Conservation (phyloP, 2,888 invertebrate species). For the Heliconius cydno region DNA sequence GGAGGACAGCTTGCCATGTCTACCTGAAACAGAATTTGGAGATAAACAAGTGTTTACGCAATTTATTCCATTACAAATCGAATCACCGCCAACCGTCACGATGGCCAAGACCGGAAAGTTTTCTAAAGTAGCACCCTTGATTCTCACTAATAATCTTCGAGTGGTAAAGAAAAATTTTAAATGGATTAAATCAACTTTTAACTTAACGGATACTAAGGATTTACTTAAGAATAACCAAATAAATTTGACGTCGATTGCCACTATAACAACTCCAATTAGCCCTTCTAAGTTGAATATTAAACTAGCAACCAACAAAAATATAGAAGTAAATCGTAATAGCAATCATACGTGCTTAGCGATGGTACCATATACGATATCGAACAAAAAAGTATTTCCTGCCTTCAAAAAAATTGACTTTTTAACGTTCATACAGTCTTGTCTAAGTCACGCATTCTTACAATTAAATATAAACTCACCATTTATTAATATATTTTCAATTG, state of each 20-base stretch:
- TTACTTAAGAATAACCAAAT: conserved; percentile 14
- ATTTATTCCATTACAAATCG: conserved; percentile 21
- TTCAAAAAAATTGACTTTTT: conserved; percentile 27
- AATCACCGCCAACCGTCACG: neutral
- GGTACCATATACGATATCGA: conserved; percentile 1
- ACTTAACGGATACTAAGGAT: conserved; percentile 1
- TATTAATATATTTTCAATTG: conserved; percentile 5
- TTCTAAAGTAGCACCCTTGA: neutral
- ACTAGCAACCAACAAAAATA: neutral
- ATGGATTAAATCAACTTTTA: neutral
- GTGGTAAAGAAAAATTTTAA: conserved; percentile 1
- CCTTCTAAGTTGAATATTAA: neutral
- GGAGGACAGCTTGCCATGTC: conserved; percentile 44
- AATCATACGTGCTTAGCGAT: neutral
- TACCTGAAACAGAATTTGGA: conserved; percentile 31
- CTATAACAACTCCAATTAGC: neutral
- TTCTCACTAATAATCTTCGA: neutral
- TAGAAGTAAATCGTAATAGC: neutral
- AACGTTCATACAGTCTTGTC: conserved; percentile 9
- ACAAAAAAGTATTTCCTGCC: conserved; percentile 11
- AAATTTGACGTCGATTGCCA: neutral
- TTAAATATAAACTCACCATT: conserved; percentile 7
- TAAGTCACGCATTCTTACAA: neutral
- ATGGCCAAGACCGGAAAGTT: conserved; percentile 19
- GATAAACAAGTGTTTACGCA: conserved; percentile 12